Evolutionary conservation across 2,113 vertebrate genomes (phyloP).

Genomic region (Mesoclemmys tuberculata): DNA sequence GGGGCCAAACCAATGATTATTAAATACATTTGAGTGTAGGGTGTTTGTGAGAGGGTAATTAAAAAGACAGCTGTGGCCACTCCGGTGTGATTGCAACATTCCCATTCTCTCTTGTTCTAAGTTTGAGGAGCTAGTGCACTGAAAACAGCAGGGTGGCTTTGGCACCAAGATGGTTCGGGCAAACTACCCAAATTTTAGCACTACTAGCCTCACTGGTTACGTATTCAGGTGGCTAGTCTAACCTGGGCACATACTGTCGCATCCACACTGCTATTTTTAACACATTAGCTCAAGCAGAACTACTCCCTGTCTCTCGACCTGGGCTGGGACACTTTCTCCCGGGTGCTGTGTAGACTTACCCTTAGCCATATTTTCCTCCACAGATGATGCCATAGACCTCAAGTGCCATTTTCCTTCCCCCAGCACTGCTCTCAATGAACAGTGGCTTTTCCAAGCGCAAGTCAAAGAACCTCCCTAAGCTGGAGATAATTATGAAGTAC

Average conservation of each 20-base stretch:
- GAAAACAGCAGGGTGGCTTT: not conserved
- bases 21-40: not conserved
- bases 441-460: not conserved
- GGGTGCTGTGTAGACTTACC: accelerated
- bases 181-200: not conserved
- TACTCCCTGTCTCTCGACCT: not conserved
- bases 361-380: accelerated
- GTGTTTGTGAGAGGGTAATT: not conserved
- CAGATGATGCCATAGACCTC: not conserved
- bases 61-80: not conserved
- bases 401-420: not conserved
- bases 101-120: not conserved
- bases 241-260: not conserved
- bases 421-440: accelerated
- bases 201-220: not conserved
- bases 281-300: not conserved
- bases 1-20: not conserved
- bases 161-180: not conserved
- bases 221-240: not conserved
- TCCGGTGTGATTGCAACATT: not conserved
- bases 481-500: not conserved
- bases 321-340: not conserved
- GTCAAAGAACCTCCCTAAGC: not conserved
- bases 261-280: not conserved
- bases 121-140: accelerated